These are phyloP conservation scores for Aricia artaxerxes DNA, from an alignment of 2,888 invertebrate species.

Conservation along the genomic window DNA sequence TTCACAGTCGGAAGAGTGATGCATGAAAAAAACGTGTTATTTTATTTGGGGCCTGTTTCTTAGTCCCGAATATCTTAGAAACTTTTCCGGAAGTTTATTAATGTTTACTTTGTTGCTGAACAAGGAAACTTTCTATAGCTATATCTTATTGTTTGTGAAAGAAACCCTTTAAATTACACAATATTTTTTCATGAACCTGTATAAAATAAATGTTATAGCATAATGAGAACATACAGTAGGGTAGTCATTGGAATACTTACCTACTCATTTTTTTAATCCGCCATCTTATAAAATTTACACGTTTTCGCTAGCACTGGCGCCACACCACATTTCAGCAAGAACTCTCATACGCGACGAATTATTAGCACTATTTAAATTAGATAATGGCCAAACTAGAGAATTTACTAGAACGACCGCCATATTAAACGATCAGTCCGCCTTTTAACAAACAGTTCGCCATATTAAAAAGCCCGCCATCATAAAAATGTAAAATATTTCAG, in stretches of 20 bases:
- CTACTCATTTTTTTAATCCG: background rate
- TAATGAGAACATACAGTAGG: too few relatives aligned
- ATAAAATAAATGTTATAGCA: too few relatives aligned
- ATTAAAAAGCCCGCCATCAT: slow-evolving; percentile 19
- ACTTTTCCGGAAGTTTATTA: too few relatives aligned
- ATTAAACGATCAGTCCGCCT: background rate
- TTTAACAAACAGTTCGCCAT: background rate
- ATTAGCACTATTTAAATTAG: slow-evolving; percentile 65
- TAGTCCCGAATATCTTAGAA: too few relatives aligned
- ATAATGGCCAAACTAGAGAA: slow-evolving; percentile 54
- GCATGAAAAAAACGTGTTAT: too few relatives aligned
- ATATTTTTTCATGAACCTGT: too few relatives aligned
- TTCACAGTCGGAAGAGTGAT: too few relatives aligned
- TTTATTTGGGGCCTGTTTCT: too few relatives aligned
- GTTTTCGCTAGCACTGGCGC: slow-evolving; percentile 35
- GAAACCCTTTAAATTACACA: too few relatives aligned
- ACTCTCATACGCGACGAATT: slow-evolving; percentile 55
- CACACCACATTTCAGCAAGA: slow-evolving; percentile 42
- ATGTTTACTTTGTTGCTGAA: too few relatives aligned
- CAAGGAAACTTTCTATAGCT: too few relatives aligned
- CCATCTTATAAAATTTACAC: background rate
- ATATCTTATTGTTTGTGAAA: too few relatives aligned
- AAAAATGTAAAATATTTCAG: slow-evolving; percentile 25
- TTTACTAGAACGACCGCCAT: slow-evolving; percentile 9
- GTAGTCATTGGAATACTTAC: background rate